A percentile compares a stretch with the other conserved stretches of the same genome.
phyloP scores from a whole-genome alignment of 64 coral and sea anemone species.

The Montipora efflorescens region DNA sequence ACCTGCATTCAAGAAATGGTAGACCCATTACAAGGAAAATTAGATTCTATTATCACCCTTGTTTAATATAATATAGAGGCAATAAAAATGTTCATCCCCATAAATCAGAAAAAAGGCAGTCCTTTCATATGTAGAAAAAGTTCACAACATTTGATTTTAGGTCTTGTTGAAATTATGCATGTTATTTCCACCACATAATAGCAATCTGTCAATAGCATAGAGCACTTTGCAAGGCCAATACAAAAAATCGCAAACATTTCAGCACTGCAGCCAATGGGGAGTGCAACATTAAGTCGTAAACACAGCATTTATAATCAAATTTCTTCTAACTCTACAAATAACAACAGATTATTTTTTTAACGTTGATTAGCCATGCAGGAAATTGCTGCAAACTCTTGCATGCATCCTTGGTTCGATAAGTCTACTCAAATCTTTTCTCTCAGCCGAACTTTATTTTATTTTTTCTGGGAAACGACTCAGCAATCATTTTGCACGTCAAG shows the following conservation, averaged over 20 bases:
- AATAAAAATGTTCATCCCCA: too few species aligned
- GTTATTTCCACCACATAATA: too few species aligned
- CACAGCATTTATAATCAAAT: neutral
- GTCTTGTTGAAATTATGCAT: too few species aligned
- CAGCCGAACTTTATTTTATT: neutral
- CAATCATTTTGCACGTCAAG: neutral
- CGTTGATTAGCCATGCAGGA: neutral
- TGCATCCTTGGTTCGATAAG: too few species aligned
- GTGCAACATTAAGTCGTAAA: neutral
- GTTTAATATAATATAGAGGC: too few species aligned
- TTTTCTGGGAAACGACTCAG: neutral
- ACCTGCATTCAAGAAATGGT: too few species aligned
- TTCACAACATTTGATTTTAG: too few species aligned
- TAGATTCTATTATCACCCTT: too few species aligned
- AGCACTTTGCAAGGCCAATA: neutral
- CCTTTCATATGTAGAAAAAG: too few species aligned
- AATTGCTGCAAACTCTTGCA: neutral
- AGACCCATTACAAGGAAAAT: too few species aligned
- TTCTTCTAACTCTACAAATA: neutral
- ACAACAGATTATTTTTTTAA: neutral
- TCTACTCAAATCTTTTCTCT: too few species aligned
- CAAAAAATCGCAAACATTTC: neutral
- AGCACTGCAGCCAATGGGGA: neutral
- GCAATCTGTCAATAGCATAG: neutral
- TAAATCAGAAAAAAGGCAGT: too few species aligned